Evolutionary conservation across 2,888 invertebrate species (phyloP), one percentile per base, ranked within the genome.

Genomic region (Harpagoxenus sublaevis): DNA sequence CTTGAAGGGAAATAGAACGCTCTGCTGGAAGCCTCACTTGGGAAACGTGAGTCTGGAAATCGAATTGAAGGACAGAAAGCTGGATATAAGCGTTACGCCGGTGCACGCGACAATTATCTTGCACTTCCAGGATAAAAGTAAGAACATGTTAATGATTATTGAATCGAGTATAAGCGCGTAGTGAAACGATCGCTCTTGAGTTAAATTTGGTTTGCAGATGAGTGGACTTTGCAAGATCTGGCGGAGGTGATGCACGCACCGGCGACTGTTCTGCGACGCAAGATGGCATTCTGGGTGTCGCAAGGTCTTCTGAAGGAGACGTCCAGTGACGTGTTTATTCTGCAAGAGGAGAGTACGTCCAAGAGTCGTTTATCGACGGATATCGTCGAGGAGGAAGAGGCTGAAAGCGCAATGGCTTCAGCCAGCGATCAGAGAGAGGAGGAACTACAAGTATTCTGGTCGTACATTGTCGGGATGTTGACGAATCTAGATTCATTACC

Each of bases 381-480:
- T 87, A 95, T 96, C 48, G 97, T 97, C 88, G 98, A 98, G 91
- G 99, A 99, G 94, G 98, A 98, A 91, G 99, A 99, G 94, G 96
- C 97, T 0, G 99, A 99, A 95, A 98, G 98, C 94, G 98, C 98
- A 0, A 98, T 99, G 98, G 98, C 98, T 1, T 99, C 99, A 31
- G 98, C 98, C 1, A 98, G 98, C 94, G 98, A 99, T 94, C 99
- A 99, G 94, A 96, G 98, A 84, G 99, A 99, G 95, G 98, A 98
- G 91, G 99, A 99, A 94, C 95, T 99, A 83, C 99, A 99, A 96
- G 97, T 97, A 66, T 99, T 99, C 95, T 99, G 99, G 99, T 98
- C 99, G 0, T 99, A 99, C 93, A 99, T 99, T 91, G 98, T 98
- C 66, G 99, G 99, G 28, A 99, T 99, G 99, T 95, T 99, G 83